Conservation (phyloP, 2,888 invertebrate species). For the Acanthoscelides obtectus region DNA sequence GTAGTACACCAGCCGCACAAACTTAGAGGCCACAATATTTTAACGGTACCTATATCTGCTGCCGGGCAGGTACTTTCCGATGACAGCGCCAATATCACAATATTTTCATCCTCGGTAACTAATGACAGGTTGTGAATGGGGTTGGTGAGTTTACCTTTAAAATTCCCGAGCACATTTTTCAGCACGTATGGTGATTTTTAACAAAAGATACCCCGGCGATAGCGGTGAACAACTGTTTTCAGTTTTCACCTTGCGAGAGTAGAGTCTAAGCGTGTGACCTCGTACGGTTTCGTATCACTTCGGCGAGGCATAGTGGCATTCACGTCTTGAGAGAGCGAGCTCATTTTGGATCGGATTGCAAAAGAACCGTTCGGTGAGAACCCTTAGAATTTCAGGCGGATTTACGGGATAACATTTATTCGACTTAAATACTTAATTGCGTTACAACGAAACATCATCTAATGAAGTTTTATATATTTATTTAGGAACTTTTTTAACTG, state of each 20-base stretch:
- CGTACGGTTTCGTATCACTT: conserved; percentile 43
- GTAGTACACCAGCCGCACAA: conserved; percentile 24
- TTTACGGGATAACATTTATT: not conserved
- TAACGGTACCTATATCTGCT: conserved; percentile 25
- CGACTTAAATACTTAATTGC: not conserved
- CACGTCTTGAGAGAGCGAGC: conserved; percentile 24
- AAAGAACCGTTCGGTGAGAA: not conserved
- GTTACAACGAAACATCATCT: not conserved
- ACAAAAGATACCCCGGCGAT: conserved; percentile 34
- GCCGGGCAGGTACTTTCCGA: not conserved
- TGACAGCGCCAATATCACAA: not conserved
- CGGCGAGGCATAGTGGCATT: conserved; percentile 30
- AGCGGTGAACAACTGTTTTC: conserved; percentile 45
- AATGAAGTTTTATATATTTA: no score
- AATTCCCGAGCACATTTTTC: conserved; percentile 35
- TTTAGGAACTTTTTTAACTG: no score
- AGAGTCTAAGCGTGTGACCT: conserved; percentile 44
- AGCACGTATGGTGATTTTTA: conserved; percentile 28
- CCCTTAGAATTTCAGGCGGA: not conserved
- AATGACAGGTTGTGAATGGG: not conserved
- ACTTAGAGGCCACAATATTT: conserved; percentile 27
- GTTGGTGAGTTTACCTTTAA: conserved; percentile 32
- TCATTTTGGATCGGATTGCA: conserved; percentile 6
- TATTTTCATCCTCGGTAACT: not conserved
- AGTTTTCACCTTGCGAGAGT: conserved; percentile 35